These are phyloP conservation scores for Rhagium mordax DNA, from an alignment of 2,888 invertebrate species.

Conservation along the genomic window DNA sequence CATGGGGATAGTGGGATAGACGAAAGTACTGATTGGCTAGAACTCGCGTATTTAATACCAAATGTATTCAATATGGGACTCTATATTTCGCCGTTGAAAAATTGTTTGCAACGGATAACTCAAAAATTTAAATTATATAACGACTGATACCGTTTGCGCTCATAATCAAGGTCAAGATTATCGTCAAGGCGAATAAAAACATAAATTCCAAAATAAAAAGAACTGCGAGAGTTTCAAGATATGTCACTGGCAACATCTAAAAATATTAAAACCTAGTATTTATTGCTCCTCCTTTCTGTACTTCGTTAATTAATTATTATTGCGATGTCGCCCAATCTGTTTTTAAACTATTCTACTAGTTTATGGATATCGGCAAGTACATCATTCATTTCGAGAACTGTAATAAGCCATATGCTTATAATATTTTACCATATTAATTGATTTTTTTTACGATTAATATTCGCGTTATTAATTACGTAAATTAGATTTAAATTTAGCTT, in stretches of 20 bases:
- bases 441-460: neutral
- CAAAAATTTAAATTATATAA: too few relatives aligned
- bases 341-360: neutral
- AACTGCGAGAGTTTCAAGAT: neutral
- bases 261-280: neutral
- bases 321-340: neutral
- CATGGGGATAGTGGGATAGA: too few relatives aligned
- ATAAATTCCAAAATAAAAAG: neutral
- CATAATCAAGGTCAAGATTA: neutral
- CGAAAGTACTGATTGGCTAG: too few relatives aligned
- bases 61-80: too few relatives aligned
- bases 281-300: neutral
- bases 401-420: neutral
- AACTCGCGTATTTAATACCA: too few relatives aligned
- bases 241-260: neutral
- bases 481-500: neutral
- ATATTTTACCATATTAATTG: neutral
- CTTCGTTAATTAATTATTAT: neutral
- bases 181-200: neutral
- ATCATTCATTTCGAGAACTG: neutral
- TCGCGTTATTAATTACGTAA: neutral
- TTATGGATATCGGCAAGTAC: neutral
- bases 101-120: too few relatives aligned
- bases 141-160: too few relatives aligned
- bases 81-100: too few relatives aligned